Percentiles rank a stretch among this genome's conserved stretches.
Conservation (phyloP, 2,888 invertebrate genomes). For the Gymnoscelis rufifasciata region DNA sequence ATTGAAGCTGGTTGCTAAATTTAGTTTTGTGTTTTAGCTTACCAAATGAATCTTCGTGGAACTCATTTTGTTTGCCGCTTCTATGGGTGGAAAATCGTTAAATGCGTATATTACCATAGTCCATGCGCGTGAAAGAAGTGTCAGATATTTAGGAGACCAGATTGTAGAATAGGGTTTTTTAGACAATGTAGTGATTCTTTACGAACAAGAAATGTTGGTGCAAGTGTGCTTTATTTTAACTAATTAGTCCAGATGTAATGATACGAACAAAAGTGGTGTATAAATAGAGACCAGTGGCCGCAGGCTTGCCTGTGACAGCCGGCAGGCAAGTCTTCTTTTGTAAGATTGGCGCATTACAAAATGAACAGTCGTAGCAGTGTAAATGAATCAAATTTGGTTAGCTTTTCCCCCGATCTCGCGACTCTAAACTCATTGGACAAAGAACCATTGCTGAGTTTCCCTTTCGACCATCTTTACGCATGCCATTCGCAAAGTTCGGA, state of each 20-base stretch:
- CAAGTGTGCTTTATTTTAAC: slow-evolving; percentile 15
- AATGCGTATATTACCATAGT: slow-evolving; percentile 62
- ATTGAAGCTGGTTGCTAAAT: slow-evolving; percentile 7
- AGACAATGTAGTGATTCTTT: slow-evolving; percentile 54
- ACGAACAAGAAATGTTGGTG: slow-evolving; percentile 16
- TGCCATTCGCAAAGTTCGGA: slow-evolving; percentile 74
- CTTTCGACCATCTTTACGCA: slow-evolving; percentile 87
- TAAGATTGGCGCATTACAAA: slow-evolving; percentile 56
- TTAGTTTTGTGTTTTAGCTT: slow-evolving; percentile 5
- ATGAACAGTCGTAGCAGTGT: slow-evolving; percentile 74
- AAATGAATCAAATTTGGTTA: slow-evolving; percentile 73
- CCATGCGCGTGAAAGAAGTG: slow-evolving; percentile 72
- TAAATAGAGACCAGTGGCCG: slow-evolving; percentile 16
- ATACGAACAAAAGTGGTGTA: slow-evolving; percentile 59
- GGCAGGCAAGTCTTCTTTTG: slow-evolving; percentile 66
- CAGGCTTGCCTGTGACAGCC: slow-evolving; percentile 58
- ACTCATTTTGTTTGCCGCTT: slow-evolving; percentile 30
- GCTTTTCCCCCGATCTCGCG: slow-evolving; percentile 63
- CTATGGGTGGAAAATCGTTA: slow-evolving; percentile 38
- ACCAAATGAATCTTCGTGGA: slow-evolving; percentile 46
- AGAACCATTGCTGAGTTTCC: slow-evolving; percentile 79
- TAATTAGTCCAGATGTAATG: slow-evolving; percentile 52
- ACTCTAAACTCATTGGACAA: slow-evolving; percentile 67
- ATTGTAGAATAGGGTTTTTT: slow-evolving; percentile 50
- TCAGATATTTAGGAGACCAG: slow-evolving; percentile 49